Evolutionary conservation across 1,140 invertebrate genomes (phyloP).

Genomic region (Tetraneura akinire): DNA sequence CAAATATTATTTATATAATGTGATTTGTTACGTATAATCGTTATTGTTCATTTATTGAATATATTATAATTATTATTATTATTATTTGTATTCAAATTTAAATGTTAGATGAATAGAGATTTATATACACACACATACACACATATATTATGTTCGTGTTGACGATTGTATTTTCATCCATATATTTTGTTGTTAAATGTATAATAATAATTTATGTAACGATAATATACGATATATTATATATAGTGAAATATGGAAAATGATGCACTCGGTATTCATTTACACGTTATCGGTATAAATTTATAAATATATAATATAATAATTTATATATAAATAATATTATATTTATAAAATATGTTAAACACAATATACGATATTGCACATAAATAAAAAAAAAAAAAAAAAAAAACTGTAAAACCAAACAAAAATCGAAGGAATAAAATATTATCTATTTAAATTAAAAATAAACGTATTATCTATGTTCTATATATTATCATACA

Average conservation of each 20-base stretch:
- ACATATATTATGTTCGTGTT: background rate
- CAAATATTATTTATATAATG: background rate
- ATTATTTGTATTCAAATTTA: background rate
- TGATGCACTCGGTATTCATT: slow-evolving; percentile 13
- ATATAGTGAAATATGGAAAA: background rate
- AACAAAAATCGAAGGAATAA: background rate
- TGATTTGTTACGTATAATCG: slow-evolving; percentile 28
- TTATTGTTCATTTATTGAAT: slow-evolving; percentile 20
- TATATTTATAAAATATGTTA: slow-evolving; percentile 24
- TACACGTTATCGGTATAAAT: slow-evolving; percentile 12
- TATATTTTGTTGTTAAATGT: slow-evolving; percentile 33
- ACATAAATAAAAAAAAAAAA: background rate
- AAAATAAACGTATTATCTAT: background rate
- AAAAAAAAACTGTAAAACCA: slow-evolving; percentile 2
- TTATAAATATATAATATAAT: background rate
- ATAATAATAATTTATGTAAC: slow-evolving; percentile 25
- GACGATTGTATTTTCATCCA: background rate
- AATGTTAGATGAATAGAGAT: background rate
- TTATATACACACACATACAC: background rate
- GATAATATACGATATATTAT: background rate
- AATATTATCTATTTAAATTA: background rate
- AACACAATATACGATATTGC: background rate
- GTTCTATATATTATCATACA: background rate
- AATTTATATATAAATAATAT: slow-evolving; percentile 3
- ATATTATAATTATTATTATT: background rate